Conservation (phyloP, 2,797 vertebrate species). For the Pangasius sanitwongsei region DNA sequence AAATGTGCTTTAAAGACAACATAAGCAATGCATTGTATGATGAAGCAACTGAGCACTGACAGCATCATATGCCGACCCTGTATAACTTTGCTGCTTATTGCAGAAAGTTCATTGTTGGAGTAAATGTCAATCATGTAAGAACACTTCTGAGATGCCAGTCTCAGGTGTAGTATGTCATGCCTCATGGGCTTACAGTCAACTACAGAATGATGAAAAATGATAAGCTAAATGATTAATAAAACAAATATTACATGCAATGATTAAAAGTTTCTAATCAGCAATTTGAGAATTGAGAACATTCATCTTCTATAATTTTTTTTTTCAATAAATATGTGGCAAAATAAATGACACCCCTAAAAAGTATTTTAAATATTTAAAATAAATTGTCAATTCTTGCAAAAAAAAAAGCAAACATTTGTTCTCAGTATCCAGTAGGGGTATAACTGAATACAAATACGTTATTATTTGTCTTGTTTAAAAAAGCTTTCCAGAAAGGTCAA, state of each 20-base stretch:
- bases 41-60: not conserved
- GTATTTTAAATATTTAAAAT: not conserved
- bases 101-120: not conserved
- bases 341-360: not conserved
- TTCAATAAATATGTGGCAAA: not conserved
- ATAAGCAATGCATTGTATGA: conserved; percentile 13
- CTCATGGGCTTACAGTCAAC: conserved; percentile 12
- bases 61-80: not conserved
- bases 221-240: not conserved
- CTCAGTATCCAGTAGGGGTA: not conserved
- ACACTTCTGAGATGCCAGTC: not conserved
- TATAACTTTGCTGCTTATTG: not conserved
- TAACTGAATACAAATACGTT: not conserved
- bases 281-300: not conserved
- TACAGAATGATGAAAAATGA: not conserved
- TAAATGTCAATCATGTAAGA: conserved; percentile 3
- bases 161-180: conserved; percentile 12
- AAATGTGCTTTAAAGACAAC: conserved; percentile 32
- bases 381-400: not conserved
- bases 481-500: not conserved
- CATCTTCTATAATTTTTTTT: not conserved
- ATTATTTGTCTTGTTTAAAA: not conserved
- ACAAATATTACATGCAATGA: not conserved
- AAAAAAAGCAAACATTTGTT: not conserved
- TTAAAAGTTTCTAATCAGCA: not conserved